Evolutionary conservation across 1,140 invertebrate species (phyloP), one percentile per base, ranked within the genome.

Genomic region (Drosophila repletoides): DNA sequence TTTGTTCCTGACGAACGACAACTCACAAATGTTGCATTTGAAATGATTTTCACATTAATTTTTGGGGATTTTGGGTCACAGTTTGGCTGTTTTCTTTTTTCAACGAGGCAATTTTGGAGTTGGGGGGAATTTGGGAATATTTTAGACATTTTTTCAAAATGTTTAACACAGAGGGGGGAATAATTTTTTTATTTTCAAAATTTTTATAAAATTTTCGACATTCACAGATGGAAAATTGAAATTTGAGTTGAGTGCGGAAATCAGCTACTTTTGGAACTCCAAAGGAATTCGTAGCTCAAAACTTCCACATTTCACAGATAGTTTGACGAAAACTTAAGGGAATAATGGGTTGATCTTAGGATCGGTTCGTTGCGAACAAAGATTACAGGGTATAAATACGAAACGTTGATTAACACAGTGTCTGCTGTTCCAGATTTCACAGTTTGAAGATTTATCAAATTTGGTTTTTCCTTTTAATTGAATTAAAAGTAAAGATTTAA

Each of bases 91-190:
- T 71, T 31, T 24, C 14, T 58, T 33, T 53, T 43, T 58, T 55
- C 4, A 29, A 3, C 26, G 29, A 81, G 76, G 72, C 76, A 81
- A 75, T 81, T 80, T 72, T 45, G 72, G 61, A 48, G 5, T 52
- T 22, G 14, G 4, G 33, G 38, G 24, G n/a, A n/a, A n/a, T 7
- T 15, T 2, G 5, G 12, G 6, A 9, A 7, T 10, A 48, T 28
- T 80, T 77, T 77, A 80, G 70, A 77, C 76, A 79, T 80, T 79
- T 79, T 79, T 12, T 14, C 10, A 79, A 79, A 79, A 79, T 79
- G 76, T 79, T 80, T 52, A 58, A 64, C 76, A 80, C 76, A 72
- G 10, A 5, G 12, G 22, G 14, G 29, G 24, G 4, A 0, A 2
- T 41, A 29, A 21, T 36, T 70, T 73, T 74, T 45, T 41, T 34